phyloP scores from a whole-genome alignment of 2,888 invertebrate species.

The Embidobia sp. region DNA sequence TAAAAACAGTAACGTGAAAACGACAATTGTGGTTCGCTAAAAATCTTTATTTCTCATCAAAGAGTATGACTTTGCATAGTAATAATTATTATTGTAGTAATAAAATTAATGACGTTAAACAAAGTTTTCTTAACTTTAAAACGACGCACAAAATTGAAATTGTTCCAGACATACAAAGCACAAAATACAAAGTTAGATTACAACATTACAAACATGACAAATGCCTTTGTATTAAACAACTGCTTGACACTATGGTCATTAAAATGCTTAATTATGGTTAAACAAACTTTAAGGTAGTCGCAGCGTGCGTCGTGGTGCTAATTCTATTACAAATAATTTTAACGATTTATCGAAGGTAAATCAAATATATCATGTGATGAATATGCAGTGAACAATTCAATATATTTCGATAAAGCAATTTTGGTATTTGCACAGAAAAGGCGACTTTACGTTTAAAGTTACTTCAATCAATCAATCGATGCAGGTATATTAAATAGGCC shows the following conservation, averaged over 20 bases:
- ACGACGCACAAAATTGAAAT: slow-evolving; percentile 18
- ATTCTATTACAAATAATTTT: slow-evolving; percentile 17
- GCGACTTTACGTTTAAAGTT: slow-evolving; percentile 3
- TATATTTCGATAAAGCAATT: slow-evolving; percentile 21
- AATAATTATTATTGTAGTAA: neutral
- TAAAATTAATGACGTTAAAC: slow-evolving; percentile 16
- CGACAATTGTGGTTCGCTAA: slow-evolving; percentile 7
- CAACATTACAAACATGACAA: slow-evolving; percentile 12
- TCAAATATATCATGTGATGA: slow-evolving; percentile 10
- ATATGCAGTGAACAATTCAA: slow-evolving; percentile 26
- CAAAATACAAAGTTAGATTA: slow-evolving; percentile 13
- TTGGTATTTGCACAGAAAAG: slow-evolving; percentile 9
- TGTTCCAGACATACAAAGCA: slow-evolving; percentile 3
- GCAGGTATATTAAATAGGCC: too few species aligned
- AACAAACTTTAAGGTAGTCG: slow-evolving; percentile 2
- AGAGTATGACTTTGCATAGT: slow-evolving; percentile 5
- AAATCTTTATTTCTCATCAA: slow-evolving; percentile 40
- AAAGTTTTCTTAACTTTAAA: slow-evolving; percentile 34
- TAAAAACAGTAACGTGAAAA: slow-evolving; percentile 17
- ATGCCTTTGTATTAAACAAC: too few species aligned
- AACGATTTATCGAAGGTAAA: slow-evolving; percentile 27
- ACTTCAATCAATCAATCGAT: slow-evolving; percentile 5
- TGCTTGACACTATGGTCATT: too few species aligned
- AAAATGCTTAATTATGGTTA: slow-evolving; percentile 2
- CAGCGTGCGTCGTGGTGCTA: slow-evolving; percentile 19